Evolutionary conservation across 2,888 invertebrate species (phyloP), one percentile per base, ranked within the genome.

Genomic region (Caenorhabditis panamensis): DNA sequence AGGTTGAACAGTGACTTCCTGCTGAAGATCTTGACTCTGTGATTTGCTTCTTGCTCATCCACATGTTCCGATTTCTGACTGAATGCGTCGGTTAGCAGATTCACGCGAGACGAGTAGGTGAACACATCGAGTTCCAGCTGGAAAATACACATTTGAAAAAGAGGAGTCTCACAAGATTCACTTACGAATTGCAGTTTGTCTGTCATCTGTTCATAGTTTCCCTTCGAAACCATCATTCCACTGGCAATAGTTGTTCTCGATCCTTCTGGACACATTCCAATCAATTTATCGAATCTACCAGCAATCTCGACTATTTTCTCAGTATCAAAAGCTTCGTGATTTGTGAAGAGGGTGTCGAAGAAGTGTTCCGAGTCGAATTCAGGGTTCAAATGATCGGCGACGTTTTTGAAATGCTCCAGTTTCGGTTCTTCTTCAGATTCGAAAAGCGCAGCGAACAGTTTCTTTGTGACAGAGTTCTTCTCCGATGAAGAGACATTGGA

Each of bases 341-440:
- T 49, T 2, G 36, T 11, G 22, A 73, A 59, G 9, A 64, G 41
- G 0, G 37, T 59, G 5, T 66, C 59, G 28, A 73, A 66, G 13
- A 66, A 66, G 31, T 58, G 31, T 0, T 24, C 63, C 4, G 53
- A 26, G 18, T 64, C 47, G 18, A 49, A 51, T 6, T 73, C 49
- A 18, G 22, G 2, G 3, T 31, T 56, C 31, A 73, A 22, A 20
- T 59, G 13, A 0, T n/a, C 20, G 3, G 51, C 49, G 20, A 73
- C 18, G 2, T 2, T 53, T 0, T 73, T 20, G 22, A 58, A 73
- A 51, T 73, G 73, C 18, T 73, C 73, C 1, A 16, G 13, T 16
- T 58, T 58, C 31, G 73, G 64, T 22, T 64, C 73, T 6, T 73
- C 73, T 18, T 73, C 73, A 4, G 51, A 31, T 20, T 73, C 73